Evolutionary conservation across 2,888 invertebrate genomes (phyloP), one percentile per base, ranked within the genome.

Genomic region (Nesidiocoris tenuis): DNA sequence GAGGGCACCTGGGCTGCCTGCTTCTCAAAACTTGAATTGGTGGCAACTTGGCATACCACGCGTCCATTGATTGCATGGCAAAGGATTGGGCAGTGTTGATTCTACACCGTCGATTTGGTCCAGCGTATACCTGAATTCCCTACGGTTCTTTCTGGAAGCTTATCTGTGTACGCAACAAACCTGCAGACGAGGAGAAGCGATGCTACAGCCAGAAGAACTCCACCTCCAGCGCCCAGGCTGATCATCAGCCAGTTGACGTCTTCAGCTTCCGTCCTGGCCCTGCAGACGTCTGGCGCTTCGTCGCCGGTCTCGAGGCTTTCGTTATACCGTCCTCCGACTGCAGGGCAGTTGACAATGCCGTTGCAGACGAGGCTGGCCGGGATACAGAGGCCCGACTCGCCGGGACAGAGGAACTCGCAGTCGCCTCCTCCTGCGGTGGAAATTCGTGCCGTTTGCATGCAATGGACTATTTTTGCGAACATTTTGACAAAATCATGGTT

Each of bases 381-480:
- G 82, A 95, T 93, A 82, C 95, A 95, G 19, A 92, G 86, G 5
- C 91, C 90, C 77, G 90, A 88, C 80, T 92, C 90, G 1, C 94
- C 94, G 0, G 95, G 95, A 84, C 95, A 96, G 76, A 91, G 88
- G 81, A 95, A 96, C 80, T 92, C 94, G 83, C 95, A 95, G 19
- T 82, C 81, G 65, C 83, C 83, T 70, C 72, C 59, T 59, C 39
- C 39, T 39, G 39, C 39, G 39, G 12, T n/a, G 39, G 39, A 12
- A 3, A 39, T 39, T 39, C 12, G 39, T 39, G 12, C 39, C 39
- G n/a, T n/a, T n/a, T n/a, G n/a, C n/a, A n/a, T n/a, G n/a, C n/a
- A n/a, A n/a, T n/a, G n/a, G n/a, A n/a, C n/a, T n/a, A 39, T 39
- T 39, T 39, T 39, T 12, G 39, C 39, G 12, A 7, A 12, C 39